Base-by-base conservation (phyloP, 2,113 vertebrate genomes). In the Fulica atra region DNA sequence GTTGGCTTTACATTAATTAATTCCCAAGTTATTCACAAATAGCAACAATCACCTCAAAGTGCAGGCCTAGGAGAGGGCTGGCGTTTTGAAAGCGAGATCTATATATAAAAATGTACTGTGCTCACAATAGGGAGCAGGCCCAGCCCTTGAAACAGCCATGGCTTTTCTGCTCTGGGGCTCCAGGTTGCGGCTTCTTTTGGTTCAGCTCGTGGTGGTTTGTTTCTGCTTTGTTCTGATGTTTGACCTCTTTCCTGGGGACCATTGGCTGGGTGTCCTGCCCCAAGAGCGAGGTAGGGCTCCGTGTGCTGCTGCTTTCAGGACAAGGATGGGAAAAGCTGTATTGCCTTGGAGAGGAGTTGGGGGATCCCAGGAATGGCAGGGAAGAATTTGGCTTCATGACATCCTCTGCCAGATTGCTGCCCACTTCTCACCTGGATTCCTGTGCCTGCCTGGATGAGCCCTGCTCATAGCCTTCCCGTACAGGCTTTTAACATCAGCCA, bases 11-110 rank as follows among this genome's bases (percentile, higher is more conserved):
- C 96, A 94, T 98, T 98, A 97, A 97, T 97, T 95, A 97, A 98
- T 98, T 98, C 97, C 97, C 96, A 92, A 97, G 97, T 95, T 94
- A 97, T 98, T 98, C 97, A 97, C 96, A 97, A 96, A 97, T 84
- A 96, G 95, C 91, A 97, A 97, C 97, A 97, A 96, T 98, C 96
- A 95, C 94, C 94, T 97, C 96, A 88, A 96, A 98, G 93, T 95
- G 84, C 66, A 65, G 91, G 93, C 93, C 70, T 64, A 54, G 93
- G 95, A 91, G 93, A 94, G 88, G 90, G 82, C 95, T 97, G 84
- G 95, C 79, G 84, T 96, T 98, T 97, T 97, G 95, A 95, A 98
- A 97, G 89, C 81, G 95, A 96, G 96, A 97, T 97, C 94, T 97
- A 94, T 97, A 85, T 74, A 64, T 94, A 86, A 87, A 96, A 97